Conservation (phyloP, 2,797 vertebrate genomes). For the Sternotherus odoratus region DNA sequence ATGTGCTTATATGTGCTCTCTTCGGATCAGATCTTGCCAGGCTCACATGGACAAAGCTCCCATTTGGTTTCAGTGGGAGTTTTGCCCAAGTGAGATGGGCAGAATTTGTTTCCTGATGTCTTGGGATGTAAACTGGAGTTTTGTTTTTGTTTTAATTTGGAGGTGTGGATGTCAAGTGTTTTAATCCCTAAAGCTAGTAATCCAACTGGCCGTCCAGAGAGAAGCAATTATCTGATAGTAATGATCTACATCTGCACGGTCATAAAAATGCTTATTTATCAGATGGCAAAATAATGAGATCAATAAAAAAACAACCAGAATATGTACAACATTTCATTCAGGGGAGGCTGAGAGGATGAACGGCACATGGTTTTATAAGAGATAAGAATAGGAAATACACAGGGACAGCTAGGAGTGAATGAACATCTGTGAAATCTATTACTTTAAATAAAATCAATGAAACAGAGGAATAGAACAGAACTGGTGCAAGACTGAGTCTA, state of each 20-base stretch:
- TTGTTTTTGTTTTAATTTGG: background rate
- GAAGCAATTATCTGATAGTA: background rate
- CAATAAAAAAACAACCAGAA: background rate
- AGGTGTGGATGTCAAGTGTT: background rate
- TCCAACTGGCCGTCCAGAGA: background rate
- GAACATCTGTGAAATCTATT: background rate
- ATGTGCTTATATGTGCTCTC: background rate
- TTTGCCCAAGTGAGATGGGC: background rate
- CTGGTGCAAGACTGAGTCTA: background rate
- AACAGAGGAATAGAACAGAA: background rate
- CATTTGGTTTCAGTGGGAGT: background rate
- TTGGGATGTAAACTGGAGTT: background rate
- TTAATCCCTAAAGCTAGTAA: background rate
- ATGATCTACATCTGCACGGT: background rate
- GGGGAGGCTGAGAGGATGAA: background rate
- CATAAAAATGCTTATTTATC: background rate
- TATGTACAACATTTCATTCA: background rate
- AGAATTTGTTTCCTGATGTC: rapidly evolving
- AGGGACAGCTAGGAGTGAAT: background rate
- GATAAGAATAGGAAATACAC: background rate
- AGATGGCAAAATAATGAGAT: background rate
- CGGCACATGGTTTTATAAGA: background rate
- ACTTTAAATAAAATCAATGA: background rate
- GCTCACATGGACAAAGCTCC: background rate
- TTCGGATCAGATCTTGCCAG: background rate